phyloP scores from a whole-genome alignment of 2,888 invertebrate species.

The Carterocephalus palaemon region DNA sequence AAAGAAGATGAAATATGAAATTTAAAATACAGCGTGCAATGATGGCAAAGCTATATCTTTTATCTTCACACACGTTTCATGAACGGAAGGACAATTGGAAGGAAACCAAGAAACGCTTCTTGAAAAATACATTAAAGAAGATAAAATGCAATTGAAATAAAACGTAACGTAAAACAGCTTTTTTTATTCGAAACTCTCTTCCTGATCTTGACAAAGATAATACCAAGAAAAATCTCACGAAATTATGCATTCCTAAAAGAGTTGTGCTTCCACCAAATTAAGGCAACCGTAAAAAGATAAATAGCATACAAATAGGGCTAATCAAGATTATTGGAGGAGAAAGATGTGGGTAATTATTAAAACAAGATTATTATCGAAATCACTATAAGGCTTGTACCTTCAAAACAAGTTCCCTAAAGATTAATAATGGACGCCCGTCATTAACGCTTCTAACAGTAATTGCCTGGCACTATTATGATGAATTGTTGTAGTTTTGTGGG shows the following conservation, averaged over 20 bases:
- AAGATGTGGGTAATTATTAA: conserved; percentile 74
- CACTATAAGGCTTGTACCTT: conserved; percentile 65
- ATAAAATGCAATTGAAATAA: conserved; percentile 24
- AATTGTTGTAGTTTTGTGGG: conserved; percentile 70
- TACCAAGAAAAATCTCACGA: conserved; percentile 28
- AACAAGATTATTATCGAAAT: conserved; percentile 76
- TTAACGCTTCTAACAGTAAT: conserved; percentile 75
- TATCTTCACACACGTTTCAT: conserved; percentile 10
- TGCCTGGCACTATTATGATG: conserved; percentile 55
- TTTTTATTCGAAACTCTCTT: conserved; percentile 26
- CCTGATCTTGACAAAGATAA: conserved; percentile 26
- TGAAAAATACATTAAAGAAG: conserved; percentile 12
- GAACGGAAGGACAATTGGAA: conserved; percentile 22
- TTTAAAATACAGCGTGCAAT: not conserved
- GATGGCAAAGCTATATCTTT: conserved; percentile 6
- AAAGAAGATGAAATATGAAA: not conserved
- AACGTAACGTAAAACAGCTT: conserved; percentile 10
- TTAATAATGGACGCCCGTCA: conserved; percentile 72
- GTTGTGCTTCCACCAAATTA: conserved; percentile 69
- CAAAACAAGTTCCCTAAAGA: conserved; percentile 70
- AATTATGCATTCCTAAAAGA: conserved; percentile 45
- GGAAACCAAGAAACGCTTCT: conserved; percentile 20
- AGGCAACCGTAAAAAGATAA: conserved; percentile 59
- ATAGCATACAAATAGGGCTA: conserved; percentile 69
- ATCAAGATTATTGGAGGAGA: conserved; percentile 73